Base-by-base conservation (phyloP, 2,888 invertebrate genomes). In the Tricholauxania praeusta region DNA sequence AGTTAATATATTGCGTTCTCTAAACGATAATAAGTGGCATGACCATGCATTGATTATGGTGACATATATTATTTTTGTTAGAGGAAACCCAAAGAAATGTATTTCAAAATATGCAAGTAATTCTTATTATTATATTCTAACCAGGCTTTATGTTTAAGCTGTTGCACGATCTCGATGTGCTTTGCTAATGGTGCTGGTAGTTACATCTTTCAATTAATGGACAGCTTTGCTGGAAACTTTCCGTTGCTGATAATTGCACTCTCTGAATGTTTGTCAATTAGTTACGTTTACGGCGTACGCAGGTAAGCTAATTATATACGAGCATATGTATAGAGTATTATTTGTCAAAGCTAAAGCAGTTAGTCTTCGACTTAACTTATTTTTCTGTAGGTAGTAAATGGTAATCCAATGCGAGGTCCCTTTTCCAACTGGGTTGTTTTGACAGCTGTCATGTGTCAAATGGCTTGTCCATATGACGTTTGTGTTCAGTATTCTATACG, bases 101-200 rank as follows among this genome's bases (percentile, higher is more conserved):
- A 7, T 51, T 32, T 49, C 3, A 0, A 28, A 28, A 28, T 28
- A 28, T 28, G 28, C 28, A 62, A 63, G 62, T 52, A 22, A n/a
- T 19, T 60, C n/a, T 69, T 63, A 15, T 12, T 19, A 12, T 39
- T 55, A 47, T 52, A 19, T 39, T 39, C 10, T 39, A 39, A 39
- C 39, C 76, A 87, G 87, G 83, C 76, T 0, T 87, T 97, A 49
- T 97, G 97, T 85, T 88, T 93, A 22, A 87, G 92, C 1, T 97
- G 97, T 87, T 96, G 96, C 83, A 72, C 91, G 5, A 89, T 97
- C 74, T 97, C 97, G 0, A 93, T 97, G 93, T 92, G 91, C 2
- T 98, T 98, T 84, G 95, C 97, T 1, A 95, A 97, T 80, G 96
- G 97, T 6, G 93, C 96, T 22, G 97, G 97, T 28, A 97, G 95